Evolutionary conservation across 2,888 invertebrate genomes (phyloP), one percentile per base, ranked within the genome.

Genomic region (Phlogophora meticulosa): DNA sequence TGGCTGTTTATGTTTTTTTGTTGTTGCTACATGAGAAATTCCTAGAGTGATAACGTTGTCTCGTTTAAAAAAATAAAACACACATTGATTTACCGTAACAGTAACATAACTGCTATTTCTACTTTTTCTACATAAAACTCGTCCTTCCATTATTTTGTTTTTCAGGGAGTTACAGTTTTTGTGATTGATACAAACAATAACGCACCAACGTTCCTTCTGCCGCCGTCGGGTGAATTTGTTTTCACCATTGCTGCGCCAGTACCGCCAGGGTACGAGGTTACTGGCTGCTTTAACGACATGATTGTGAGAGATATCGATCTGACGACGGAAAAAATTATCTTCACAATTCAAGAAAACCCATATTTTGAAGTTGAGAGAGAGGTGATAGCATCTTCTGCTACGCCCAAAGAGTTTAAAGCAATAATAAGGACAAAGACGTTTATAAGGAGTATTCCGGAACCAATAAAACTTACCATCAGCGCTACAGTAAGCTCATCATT

Each of bases 181-280:
- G 89, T 96, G 9, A 81, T 22, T 0, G 96, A 96, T 72, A 95
- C 95, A 15, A 96, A 96, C 78, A 96, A 95, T 71, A 90, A 96
- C 73, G 75, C 81, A 1, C 96, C 96, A 3, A 74, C 56, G 57
- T 96, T 96, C 75, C 45, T 59, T 15, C 17, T 43, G 24, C 68
- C 75, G 5, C 87, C 92, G 17, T 49, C 81, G 17, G 62, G 83
- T 24, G 80, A 75, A 22, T 94, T 92, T 70, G 87, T 85, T 28
- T 96, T 93, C 72, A 88, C 82, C 5, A 83, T 96, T n/a, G 89
- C 94, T 4, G 93, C 96, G 42, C 96, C 96, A 3, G 71, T 95
- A 53, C 92, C 95, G 45, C 94, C 95, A 11, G 92, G 93, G 1
- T 92, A 88, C 65, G 80, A 90, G 17, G 84, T 96, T 32, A 93